Conservation (phyloP, 2,888 invertebrate species). For the Oscheius sp. region DNA sequence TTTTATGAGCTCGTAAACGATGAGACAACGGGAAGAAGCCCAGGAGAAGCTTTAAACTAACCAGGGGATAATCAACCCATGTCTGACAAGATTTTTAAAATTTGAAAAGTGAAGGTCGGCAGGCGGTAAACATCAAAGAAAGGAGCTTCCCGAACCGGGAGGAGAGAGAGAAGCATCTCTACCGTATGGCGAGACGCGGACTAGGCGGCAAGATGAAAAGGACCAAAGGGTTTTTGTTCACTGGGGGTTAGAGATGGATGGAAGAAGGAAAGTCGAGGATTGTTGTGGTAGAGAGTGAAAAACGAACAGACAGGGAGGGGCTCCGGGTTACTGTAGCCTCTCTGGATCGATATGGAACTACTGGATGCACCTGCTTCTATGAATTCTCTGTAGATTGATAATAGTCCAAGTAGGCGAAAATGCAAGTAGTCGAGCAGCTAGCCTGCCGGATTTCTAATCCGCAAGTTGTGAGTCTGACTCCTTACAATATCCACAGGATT, state of each 20-base stretch:
- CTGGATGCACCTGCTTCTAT: background rate
- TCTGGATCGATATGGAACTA: background rate
- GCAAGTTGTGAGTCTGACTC: too few species aligned
- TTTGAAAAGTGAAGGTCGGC: slow-evolving; percentile 22
- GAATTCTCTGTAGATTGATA: too few species aligned
- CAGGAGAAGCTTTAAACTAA: slow-evolving; percentile 15
- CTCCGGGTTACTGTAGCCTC: background rate
- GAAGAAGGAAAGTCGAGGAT: background rate
- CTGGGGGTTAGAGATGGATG: slow-evolving; percentile 2
- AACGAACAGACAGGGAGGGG: background rate
- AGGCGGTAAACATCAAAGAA: slow-evolving; percentile 9
- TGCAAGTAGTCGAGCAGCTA: too few species aligned
- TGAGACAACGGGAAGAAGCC: background rate
- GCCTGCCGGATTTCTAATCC: too few species aligned
- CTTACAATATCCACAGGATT: too few species aligned
- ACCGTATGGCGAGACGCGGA: slow-evolving; percentile 21
- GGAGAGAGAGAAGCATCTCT: background rate
- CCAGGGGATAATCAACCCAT: background rate
- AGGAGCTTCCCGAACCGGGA: slow-evolving; percentile 21
- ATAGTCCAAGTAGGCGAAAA: too few species aligned
- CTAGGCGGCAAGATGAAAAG: slow-evolving; percentile 22
- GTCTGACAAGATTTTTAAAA: background rate
- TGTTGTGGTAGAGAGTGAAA: background rate
- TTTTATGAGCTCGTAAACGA: slow-evolving; percentile 25
- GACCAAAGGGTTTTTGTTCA: slow-evolving; percentile 13